Evolutionary conservation across 2,113 vertebrate species (phyloP).

Genomic region (Pao palembangensis): DNA sequence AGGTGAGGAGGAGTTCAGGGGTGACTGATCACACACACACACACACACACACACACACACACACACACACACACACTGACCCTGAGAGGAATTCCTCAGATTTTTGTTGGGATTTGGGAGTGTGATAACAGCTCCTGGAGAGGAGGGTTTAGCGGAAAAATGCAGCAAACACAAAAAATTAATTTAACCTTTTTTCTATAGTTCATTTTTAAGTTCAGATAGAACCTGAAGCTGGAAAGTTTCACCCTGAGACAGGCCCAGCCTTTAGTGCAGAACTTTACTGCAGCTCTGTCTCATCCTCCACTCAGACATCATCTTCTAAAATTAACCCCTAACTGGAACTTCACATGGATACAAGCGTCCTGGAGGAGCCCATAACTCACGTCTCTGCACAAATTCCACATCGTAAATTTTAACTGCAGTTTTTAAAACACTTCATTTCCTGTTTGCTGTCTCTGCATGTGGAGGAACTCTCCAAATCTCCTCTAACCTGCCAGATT

Average conservation of each 20-base stretch:
- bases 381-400: constrained; percentile 25
- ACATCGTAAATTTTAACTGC: constrained; percentile 45
- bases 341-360: constrained; percentile 3
- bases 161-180: constrained; percentile 18
- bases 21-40: no score
- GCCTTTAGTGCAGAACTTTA: background rate
- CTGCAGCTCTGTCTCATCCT: no score
- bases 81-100: constrained; percentile 67
- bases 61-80: constrained; percentile 30
- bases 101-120: constrained; percentile 52
- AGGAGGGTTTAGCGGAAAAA: constrained; percentile 23
- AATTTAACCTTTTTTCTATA: no score
- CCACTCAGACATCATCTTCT: constrained; percentile 3
- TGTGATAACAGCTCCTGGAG: constrained; percentile 35
- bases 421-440: constrained; percentile 53
- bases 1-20: constrained; percentile 5
- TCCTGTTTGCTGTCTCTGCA: constrained; percentile 36
- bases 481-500: background rate
- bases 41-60: no score
- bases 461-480: background rate
- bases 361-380: background rate
- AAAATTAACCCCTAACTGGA: constrained; percentile 27
- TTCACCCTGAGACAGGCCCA: no score
- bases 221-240: no score
- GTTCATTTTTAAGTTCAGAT: no score